Evolutionary conservation across 2,888 invertebrate genomes (phyloP), one percentile per base, ranked within the genome.

Genomic region (Plagodis dolabraria): DNA sequence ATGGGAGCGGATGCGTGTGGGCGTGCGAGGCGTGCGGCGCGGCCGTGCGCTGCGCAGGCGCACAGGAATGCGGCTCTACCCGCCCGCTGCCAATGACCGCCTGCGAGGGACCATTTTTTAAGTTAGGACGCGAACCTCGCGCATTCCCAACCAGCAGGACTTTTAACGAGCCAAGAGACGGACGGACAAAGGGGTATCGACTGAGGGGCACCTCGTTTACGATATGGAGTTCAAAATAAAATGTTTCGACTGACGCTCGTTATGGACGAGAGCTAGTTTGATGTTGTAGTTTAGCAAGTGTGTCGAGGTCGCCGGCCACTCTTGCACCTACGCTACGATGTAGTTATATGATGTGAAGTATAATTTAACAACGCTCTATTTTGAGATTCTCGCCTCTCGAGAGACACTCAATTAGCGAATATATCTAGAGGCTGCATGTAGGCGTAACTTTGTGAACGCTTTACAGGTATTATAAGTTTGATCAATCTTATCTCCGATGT

Each of bases 61-160:
- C 89, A 84, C 83, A 89, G 90, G 92, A 91, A 91, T 91, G 91
- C 86, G 87, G 90, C 79, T 83, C 86, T 86, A 82, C 87, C 88
- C 85, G 81, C 86, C 87, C 88, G 89, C 91, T 87, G 91, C 90
- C 92, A 91, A 90, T 89, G 92, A 91, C 92, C 92, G 91, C 87
- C 82, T 81, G 83, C 80, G 76, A 85, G 87, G 89, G 89, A 87
- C 87, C 82, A 75, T 89, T 88, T 90, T 89, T 90, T 87, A 83
- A 53, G 33, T 36, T 44, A 45, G 56, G 52, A 85, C 80, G 83
- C 78, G 81, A 72, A 80, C 77, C 84, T 83, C 76, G 80, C 82
- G 82, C 79, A 85, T 77, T 83, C 80, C 76, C 82, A 80, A 86
- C 87, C 86, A 82, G 81, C 83, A 81, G 83, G 83, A 83, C 78